A percentile compares a stretch with the other conserved stretches of the same genome.
phyloP scores from a whole-genome alignment of 2,113 vertebrate genomes.

The Elephantulus edwardii region DNA sequence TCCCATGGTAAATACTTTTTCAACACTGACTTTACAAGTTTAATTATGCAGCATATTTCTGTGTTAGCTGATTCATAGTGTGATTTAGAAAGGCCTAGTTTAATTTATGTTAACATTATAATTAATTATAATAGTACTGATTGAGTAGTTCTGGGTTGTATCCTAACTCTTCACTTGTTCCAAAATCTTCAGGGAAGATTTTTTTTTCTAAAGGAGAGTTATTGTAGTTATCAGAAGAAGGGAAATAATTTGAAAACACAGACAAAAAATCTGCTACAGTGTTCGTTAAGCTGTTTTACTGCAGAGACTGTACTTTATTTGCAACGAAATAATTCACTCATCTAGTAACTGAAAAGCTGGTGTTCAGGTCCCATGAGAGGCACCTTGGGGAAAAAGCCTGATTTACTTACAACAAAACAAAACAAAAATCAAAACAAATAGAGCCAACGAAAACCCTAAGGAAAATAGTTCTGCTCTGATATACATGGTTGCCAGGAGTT shows the following conservation, averaged over 20 bases:
- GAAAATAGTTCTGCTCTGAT: no score
- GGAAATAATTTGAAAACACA: constrained; percentile 10
- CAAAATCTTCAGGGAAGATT: background rate
- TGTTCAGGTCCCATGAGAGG: no score
- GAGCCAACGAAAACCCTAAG: no score
- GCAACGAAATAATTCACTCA: background rate
- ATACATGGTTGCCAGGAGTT: no score
- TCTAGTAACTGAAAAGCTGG: no score
- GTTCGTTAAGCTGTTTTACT: background rate
- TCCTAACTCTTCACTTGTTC: background rate
- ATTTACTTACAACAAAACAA: no score
- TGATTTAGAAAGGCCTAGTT: constrained; percentile 2
- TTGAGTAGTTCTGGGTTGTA: background rate
- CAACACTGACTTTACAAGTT: background rate
- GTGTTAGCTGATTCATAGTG: background rate
- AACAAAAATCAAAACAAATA: no score
- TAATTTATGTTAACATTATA: background rate
- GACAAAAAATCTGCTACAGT: background rate
- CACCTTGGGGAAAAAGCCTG: no score
- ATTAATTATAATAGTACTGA: background rate
- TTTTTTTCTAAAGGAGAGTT: background rate
- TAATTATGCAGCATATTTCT: background rate
- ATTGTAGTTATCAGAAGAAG: background rate
- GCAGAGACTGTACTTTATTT: background rate
- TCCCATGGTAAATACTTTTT: background rate